These are phyloP conservation scores for Mionectes olivaceus DNA, from an alignment of 2,797 vertebrate genomes.

Conservation along the genomic window DNA sequence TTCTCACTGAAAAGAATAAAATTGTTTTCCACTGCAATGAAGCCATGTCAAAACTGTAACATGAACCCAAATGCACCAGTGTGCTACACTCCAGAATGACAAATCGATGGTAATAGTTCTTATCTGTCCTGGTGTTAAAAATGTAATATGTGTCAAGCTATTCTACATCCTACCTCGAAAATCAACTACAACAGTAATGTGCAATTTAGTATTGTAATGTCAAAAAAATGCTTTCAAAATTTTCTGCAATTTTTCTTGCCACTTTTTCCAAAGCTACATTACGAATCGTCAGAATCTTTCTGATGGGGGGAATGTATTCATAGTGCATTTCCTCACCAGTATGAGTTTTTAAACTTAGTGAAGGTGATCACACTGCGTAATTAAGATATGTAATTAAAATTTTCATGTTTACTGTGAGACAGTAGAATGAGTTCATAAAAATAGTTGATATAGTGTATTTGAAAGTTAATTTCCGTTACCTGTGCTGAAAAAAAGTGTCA, in stretches of 20 bases:
- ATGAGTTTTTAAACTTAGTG: not conserved
- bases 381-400: not conserved
- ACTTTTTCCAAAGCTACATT: not conserved
- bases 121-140: not conserved
- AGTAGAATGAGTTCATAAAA: not conserved
- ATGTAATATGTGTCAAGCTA: not conserved
- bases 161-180: not conserved
- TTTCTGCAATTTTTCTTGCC: not conserved
- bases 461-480: not conserved
- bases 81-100: not conserved
- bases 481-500: not conserved
- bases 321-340: not conserved
- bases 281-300: not conserved
- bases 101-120: not conserved
- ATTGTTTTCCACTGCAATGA: not conserved
- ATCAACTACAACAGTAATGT: not conserved
- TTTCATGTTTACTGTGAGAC: not conserved
- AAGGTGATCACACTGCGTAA: not conserved
- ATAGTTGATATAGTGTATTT: not conserved
- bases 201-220: not conserved
- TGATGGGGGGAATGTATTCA: not conserved
- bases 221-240: not conserved
- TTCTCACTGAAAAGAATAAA: not conserved
- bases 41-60: not conserved
- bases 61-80: not conserved